Conservation (phyloP, 2,888 invertebrate species). For the Empis stercorea region DNA sequence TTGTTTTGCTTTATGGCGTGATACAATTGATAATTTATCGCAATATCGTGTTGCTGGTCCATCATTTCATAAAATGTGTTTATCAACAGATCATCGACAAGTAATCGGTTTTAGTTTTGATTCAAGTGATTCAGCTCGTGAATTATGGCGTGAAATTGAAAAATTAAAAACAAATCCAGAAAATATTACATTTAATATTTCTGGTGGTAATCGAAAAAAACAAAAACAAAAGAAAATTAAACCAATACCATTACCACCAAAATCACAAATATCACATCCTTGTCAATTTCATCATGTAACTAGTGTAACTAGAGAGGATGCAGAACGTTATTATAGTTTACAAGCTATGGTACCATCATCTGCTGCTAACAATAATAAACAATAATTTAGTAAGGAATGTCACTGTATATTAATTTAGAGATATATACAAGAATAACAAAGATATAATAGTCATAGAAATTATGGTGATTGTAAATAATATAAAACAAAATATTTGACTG, state of each 20-base stretch:
- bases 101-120: slow-evolving; percentile 71
- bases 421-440: not conserved
- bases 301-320: slow-evolving; percentile 56
- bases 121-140: slow-evolving; percentile 54
- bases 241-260: slow-evolving; percentile 52
- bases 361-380: not conserved
- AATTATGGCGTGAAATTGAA: slow-evolving; percentile 56
- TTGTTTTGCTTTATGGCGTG: slow-evolving; percentile 69
- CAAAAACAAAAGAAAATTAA: slow-evolving; percentile 43
- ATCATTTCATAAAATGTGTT: slow-evolving; percentile 70
- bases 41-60: slow-evolving; percentile 57
- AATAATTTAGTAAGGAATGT: no score
- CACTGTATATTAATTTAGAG: no score
- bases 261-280: slow-evolving; percentile 70
- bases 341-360: slow-evolving; percentile 44
- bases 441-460: not conserved
- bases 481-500: no score
- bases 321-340: slow-evolving; percentile 51
- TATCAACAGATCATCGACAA: slow-evolving; percentile 61
- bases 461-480: not conserved
- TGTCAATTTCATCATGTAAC: slow-evolving; percentile 77
- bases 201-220: slow-evolving; percentile 45
- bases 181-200: slow-evolving; percentile 59
- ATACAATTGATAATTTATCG: slow-evolving; percentile 65
- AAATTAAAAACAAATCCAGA: slow-evolving; percentile 61